Conservation (phyloP, 2,888 invertebrate genomes). For the Perizoma flavofasciatum region DNA sequence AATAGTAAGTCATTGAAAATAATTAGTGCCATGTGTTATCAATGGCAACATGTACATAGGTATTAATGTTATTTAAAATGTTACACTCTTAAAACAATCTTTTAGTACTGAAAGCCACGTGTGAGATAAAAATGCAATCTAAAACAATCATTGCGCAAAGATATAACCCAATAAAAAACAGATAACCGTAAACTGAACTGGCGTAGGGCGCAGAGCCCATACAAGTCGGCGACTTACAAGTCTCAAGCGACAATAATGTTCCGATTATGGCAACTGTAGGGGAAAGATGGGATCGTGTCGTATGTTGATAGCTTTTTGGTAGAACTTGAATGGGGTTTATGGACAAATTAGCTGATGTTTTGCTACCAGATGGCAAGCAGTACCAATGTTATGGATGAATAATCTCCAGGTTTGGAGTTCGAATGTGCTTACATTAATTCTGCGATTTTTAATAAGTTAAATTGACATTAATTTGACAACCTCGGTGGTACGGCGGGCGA, state of each 20-base stretch:
- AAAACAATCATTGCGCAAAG: slow-evolving; percentile 23
- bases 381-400: slow-evolving; percentile 1
- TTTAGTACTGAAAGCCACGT: neutral
- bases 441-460: neutral
- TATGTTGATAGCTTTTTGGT: slow-evolving; percentile 15
- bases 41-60: no score
- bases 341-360: slow-evolving; percentile 16
- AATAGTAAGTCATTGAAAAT: no score
- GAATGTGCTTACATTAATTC: slow-evolving; percentile 1
- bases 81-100: neutral
- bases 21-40: no score
- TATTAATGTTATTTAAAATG: neutral
- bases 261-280: slow-evolving; percentile 30
- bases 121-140: slow-evolving; percentile 18
- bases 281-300: slow-evolving; percentile 1
- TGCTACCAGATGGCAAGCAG: slow-evolving; percentile 14
- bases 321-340: slow-evolving; percentile 18
- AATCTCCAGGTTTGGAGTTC: neutral
- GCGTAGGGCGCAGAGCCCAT: slow-evolving; percentile 47
- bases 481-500: no score
- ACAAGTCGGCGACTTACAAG: slow-evolving; percentile 14
- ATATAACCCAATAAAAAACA: slow-evolving; percentile 23
- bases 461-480: no score
- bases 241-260: slow-evolving; percentile 41
- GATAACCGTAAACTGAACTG: slow-evolving; percentile 19